Conservation (phyloP, 2,113 vertebrate species). For the Paraplagusia blochii region DNA sequence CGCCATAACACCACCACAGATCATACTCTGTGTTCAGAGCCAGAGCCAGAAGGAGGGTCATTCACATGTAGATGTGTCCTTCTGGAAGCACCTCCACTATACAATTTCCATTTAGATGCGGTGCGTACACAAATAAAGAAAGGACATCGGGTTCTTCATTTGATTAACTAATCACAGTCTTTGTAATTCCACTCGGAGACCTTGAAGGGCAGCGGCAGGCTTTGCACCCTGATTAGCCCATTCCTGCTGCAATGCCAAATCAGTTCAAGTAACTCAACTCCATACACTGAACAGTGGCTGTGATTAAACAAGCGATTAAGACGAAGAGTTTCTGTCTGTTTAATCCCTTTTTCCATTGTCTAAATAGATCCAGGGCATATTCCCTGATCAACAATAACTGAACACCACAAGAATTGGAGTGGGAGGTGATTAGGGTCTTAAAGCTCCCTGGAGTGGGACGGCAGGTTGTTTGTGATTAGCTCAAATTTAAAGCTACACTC, state of each 20-base stretch:
- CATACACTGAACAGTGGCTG: slow-evolving; percentile 52
- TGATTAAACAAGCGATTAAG: slow-evolving; percentile 72
- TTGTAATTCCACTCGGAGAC: slow-evolving; percentile 72
- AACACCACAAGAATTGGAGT: slow-evolving; percentile 56
- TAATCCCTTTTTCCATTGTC: slow-evolving; percentile 63
- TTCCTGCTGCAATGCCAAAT: slow-evolving; percentile 66
- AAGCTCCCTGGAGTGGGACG: slow-evolving; percentile 57
- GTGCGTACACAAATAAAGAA: slow-evolving; percentile 71
- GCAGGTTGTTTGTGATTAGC: slow-evolving; percentile 66
- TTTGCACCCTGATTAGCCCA: slow-evolving; percentile 68
- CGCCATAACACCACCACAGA: slow-evolving; percentile 67
- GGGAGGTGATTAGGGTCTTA: slow-evolving; percentile 68
- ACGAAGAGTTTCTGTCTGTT: slow-evolving; percentile 58
- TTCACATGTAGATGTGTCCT: slow-evolving; percentile 75
- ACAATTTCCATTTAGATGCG: slow-evolving; percentile 76
- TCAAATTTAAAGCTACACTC: slow-evolving; percentile 61
- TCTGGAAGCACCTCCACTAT: slow-evolving; percentile 60
- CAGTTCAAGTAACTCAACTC: slow-evolving; percentile 68
- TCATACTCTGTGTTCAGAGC: slow-evolving; percentile 60
- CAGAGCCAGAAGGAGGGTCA: slow-evolving; percentile 58
- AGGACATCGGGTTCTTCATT: slow-evolving; percentile 71
- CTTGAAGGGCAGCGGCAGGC: slow-evolving; percentile 62
- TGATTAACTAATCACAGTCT: slow-evolving; percentile 82
- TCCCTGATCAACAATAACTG: slow-evolving; percentile 60
- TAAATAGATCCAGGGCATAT: slow-evolving; percentile 44